Percentiles rank a stretch among this genome's conserved stretches.
phyloP scores from a whole-genome alignment of 1,140 invertebrate species.

The Apis cerana region DNA sequence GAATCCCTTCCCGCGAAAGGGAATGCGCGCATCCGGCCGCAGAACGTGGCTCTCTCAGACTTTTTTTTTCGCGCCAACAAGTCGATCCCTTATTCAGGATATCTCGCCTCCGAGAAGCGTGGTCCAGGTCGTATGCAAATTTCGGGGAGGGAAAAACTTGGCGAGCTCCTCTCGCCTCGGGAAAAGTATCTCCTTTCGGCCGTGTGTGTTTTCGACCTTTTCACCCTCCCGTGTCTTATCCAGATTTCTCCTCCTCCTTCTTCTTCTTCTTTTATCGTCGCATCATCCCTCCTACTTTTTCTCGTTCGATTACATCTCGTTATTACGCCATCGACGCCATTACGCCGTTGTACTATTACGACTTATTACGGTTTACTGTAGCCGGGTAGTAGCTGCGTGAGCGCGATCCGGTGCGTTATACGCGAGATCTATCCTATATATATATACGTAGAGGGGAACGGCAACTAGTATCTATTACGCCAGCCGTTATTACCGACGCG shows the following conservation, averaged over 20 bases:
- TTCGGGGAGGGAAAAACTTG: background rate
- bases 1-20: background rate
- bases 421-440: slow-evolving; percentile 17
- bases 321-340: too few relatives aligned
- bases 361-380: slow-evolving; percentile 41
- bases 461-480: slow-evolving; percentile 39
- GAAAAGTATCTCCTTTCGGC: slow-evolving; percentile 15
- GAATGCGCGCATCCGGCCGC: background rate
- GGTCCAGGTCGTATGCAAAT: slow-evolving; percentile 28
- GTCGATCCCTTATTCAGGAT: slow-evolving; percentile 21
- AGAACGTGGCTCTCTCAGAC: too few relatives aligned
- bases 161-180: too few relatives aligned
- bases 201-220: background rate
- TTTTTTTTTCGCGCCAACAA: background rate
- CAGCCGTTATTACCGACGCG: slow-evolving; percentile 19
- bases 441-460: slow-evolving; percentile 10
- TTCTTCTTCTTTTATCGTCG: slow-evolving; percentile 13
- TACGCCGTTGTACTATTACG: slow-evolving; percentile 7
- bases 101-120: background rate
- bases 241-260: background rate
- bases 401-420: slow-evolving; percentile 20
- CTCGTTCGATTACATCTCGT: background rate
- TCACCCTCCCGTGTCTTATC: too few relatives aligned
- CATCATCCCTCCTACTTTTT: background rate
- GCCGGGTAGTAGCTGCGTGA: slow-evolving; percentile 8